These are phyloP conservation scores for Oophaga sylvatica DNA, from an alignment of 2,797 vertebrate genomes.

Conservation along the genomic window DNA sequence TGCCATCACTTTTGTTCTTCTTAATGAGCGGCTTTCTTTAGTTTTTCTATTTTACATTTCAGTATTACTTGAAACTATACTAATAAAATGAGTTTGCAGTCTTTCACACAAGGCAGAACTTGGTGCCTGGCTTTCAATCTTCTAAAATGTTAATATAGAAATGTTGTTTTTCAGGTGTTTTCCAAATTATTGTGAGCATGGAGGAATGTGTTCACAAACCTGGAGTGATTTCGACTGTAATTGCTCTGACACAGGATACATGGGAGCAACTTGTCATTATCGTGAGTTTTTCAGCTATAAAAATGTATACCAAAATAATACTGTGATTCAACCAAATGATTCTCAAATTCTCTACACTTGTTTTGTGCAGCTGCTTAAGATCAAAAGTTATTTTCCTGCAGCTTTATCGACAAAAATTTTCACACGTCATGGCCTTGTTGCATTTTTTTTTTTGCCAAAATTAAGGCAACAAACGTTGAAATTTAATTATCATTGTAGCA, in stretches of 20 bases:
- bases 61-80: slow-evolving; percentile 20
- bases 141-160: background rate
- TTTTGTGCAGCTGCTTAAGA: background rate
- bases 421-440: background rate
- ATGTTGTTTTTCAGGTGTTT: slow-evolving; percentile 79
- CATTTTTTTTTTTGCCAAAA: too few species aligned
- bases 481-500: too few species aligned
- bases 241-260: slow-evolving; percentile 89
- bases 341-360: background rate
- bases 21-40: slow-evolving; percentile 26
- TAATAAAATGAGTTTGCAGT: slow-evolving; percentile 22
- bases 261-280: slow-evolving; percentile 91
- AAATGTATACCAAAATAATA: background rate
- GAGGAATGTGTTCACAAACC: slow-evolving; percentile 88
- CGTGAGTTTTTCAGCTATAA: slow-evolving; percentile 76
- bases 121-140: background rate
- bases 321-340: background rate
- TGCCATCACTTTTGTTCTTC: slow-evolving; percentile 26
- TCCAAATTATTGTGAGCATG: slow-evolving; percentile 93
- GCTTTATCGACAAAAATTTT: background rate
- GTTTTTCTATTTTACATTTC: slow-evolving; percentile 42
- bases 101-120: background rate
- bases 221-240: slow-evolving; percentile 92
- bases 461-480: too few species aligned
- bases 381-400: background rate